A percentile compares a stretch with the other conserved stretches of the same genome.
Conservation (phyloP, 2,113 vertebrate genomes). For the Colossoma macropomum region DNA sequence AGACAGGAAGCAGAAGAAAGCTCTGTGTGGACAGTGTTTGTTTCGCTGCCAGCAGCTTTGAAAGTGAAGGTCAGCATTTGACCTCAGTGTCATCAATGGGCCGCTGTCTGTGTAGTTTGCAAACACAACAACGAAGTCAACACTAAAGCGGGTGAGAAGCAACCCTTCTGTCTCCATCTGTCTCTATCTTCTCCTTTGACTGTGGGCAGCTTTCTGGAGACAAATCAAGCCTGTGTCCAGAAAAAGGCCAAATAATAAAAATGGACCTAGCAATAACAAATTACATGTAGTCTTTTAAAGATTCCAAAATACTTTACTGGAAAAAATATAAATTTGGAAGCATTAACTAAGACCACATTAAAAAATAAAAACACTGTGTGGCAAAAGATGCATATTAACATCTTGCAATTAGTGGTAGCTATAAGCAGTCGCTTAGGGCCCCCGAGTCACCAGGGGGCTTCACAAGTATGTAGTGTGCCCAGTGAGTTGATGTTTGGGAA, state of each 20-base stretch:
- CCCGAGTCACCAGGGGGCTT: too few relatives aligned
- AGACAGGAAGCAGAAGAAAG: background rate
- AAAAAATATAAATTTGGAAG: too few relatives aligned
- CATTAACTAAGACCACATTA: too few relatives aligned
- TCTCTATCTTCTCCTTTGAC: background rate
- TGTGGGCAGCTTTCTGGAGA: background rate
- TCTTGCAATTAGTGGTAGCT: too few relatives aligned
- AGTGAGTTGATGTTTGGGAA: too few relatives aligned
- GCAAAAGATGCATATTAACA: too few relatives aligned
- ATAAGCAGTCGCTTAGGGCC: too few relatives aligned
- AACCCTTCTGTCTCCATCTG: background rate
- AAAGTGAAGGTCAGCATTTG: slow-evolving; percentile 4
- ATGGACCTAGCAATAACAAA: too few relatives aligned
- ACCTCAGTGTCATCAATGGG: slow-evolving; percentile 22
- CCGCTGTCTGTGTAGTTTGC: slow-evolving; percentile 14
- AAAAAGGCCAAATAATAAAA: background rate
- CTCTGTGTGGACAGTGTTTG: background rate
- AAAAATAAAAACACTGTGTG: too few relatives aligned
- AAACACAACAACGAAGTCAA: slow-evolving; percentile 3
- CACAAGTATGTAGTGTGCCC: too few relatives aligned
- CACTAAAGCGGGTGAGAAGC: background rate
- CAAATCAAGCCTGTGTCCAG: background rate
- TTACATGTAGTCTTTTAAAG: too few relatives aligned
- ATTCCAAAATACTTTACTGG: too few relatives aligned
- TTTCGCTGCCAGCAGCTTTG: slow-evolving; percentile 3